phyloP scores from a whole-genome alignment of 2,888 invertebrate genomes.

The Falcaria lacertinaria region DNA sequence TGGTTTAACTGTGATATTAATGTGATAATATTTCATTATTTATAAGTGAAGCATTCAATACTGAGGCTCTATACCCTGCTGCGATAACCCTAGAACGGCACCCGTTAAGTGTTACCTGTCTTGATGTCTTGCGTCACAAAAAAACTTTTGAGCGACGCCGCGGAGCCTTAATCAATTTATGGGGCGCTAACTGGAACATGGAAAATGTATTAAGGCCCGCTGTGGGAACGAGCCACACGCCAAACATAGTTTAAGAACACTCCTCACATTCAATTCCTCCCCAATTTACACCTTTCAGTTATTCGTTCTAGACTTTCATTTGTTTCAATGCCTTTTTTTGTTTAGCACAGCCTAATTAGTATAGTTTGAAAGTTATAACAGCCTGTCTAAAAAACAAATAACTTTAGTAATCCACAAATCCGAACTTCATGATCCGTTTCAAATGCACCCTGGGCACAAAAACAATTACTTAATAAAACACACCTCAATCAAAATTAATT shows the following conservation, averaged over 20 bases:
- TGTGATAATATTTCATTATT: no score
- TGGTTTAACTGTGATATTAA: no score
- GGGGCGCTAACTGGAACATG: conserved; percentile 78
- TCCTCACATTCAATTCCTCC: conserved; percentile 37
- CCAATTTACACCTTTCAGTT: conserved; percentile 5
- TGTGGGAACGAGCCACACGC: conserved; percentile 68
- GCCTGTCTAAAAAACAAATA: conserved; percentile 12
- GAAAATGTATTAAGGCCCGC: conserved; percentile 76
- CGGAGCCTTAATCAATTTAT: conserved; percentile 77
- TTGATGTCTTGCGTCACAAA: conserved; percentile 53
- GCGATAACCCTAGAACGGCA: conserved; percentile 33
- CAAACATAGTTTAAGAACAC: conserved; percentile 47
- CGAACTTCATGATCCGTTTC: conserved; percentile 54
- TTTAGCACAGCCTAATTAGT: no score
- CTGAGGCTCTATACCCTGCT: conserved; percentile 1
- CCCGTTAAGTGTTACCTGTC: conserved; percentile 53
- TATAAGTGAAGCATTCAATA: no score
- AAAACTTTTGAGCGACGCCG: conserved; percentile 67
- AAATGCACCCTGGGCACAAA: conserved; percentile 69
- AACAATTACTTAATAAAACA: conserved; percentile 77
- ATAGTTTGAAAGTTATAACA: neutral
- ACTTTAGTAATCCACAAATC: conserved; percentile 33
- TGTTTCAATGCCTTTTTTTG: no score
- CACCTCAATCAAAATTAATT: conserved; percentile 79
- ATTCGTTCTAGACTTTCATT: neutral